These are phyloP conservation scores for Trichogramma pretiosum DNA, from an alignment of 1,140 invertebrate genomes.

Conservation along the genomic window DNA sequence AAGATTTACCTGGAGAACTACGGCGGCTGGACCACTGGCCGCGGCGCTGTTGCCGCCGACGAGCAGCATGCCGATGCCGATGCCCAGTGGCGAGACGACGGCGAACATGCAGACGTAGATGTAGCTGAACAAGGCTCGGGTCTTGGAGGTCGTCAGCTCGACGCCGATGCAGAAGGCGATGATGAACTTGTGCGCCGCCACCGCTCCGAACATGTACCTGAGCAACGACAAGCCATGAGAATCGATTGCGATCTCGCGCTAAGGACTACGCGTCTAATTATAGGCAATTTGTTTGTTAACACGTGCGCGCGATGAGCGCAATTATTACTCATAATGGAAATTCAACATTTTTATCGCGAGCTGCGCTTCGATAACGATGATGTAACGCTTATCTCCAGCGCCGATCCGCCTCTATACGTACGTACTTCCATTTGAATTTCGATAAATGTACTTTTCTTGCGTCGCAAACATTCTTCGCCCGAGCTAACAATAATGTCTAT, in stretches of 20 bases:
- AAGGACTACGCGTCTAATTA: too few species aligned
- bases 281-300: not conserved
- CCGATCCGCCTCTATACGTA: too few species aligned
- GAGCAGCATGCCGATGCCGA: slow-evolving; percentile 60
- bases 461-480: too few species aligned
- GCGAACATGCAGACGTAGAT: slow-evolving; percentile 70
- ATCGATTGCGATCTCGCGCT: not conserved
- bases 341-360: too few species aligned
- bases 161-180: slow-evolving; percentile 81
- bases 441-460: too few species aligned
- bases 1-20: slow-evolving; percentile 31
- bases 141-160: slow-evolving; percentile 62
- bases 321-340: too few species aligned
- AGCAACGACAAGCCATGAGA: slow-evolving; percentile 15
- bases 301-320: not conserved
- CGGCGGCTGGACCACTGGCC: slow-evolving; percentile 52
- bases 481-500: too few species aligned
- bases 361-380: too few species aligned
- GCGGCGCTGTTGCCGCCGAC: slow-evolving; percentile 50
- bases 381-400: too few species aligned
- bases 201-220: slow-evolving; percentile 71
- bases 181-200: slow-evolving; percentile 82
- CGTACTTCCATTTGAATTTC: too few species aligned
- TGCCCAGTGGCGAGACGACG: slow-evolving; percentile 66
- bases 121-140: slow-evolving; percentile 51